phyloP scores from a whole-genome alignment of 2,888 invertebrate species.

The Rhabditoides inermis region DNA sequence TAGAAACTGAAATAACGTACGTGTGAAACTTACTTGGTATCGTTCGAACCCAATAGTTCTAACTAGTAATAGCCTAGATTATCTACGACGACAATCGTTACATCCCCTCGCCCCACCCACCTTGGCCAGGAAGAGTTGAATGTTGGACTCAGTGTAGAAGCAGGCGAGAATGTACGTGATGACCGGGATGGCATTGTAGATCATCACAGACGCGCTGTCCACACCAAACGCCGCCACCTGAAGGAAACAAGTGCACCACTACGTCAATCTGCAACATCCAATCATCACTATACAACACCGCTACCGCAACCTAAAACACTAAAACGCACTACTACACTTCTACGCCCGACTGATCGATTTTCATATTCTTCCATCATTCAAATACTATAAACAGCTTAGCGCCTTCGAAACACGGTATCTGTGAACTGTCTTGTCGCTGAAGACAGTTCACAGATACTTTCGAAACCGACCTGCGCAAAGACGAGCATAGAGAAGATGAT shows the following conservation, averaged over 20 bases:
- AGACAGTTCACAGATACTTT: no score
- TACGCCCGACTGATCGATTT: no score
- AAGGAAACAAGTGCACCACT: no score
- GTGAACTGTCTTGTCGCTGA: no score
- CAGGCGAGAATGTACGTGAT: conserved; percentile 42
- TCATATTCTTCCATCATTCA: background rate
- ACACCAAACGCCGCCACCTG: conserved; percentile 45
- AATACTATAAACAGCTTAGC: background rate
- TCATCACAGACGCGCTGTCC: conserved; percentile 31
- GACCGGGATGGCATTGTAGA: conserved; percentile 44
- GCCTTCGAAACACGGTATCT: background rate
- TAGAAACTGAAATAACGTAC: background rate
- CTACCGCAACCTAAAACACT: no score
- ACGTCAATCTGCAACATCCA: no score
- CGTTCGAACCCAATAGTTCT: no score
- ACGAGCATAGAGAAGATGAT: conserved; percentile 52
- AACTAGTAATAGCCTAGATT: no score
- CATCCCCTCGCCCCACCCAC: no score
- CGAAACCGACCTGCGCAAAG: conserved; percentile 40
- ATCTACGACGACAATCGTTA: no score
- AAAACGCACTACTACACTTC: no score
- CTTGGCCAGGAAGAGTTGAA: conserved; percentile 60
- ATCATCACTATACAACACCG: no score
- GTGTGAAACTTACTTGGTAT: background rate
- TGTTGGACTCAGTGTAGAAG: conserved; percentile 43